phyloP scores from a whole-genome alignment of 2,113 vertebrate species.

The Heliornis fulica region DNA sequence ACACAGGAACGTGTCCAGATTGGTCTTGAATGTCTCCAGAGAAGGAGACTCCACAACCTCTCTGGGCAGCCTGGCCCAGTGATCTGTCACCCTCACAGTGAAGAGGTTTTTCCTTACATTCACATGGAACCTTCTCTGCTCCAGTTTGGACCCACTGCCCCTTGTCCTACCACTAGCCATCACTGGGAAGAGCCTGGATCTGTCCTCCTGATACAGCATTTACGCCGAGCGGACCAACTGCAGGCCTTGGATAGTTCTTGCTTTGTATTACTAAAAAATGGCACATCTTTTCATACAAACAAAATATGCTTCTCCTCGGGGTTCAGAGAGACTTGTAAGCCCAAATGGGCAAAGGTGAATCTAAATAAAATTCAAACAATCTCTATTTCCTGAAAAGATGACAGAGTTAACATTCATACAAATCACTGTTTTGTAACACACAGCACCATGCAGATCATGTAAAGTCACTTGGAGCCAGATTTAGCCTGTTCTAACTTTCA shows the following conservation, averaged over 20 bases:
- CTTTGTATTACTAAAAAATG: not conserved
- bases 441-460: not conserved
- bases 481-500: not conserved
- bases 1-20: too few species aligned
- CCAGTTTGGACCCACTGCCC: too few species aligned
- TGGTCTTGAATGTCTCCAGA: too few species aligned
- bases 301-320: not conserved
- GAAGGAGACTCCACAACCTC: too few species aligned
- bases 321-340: not conserved
- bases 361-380: not conserved
- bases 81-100: too few species aligned
- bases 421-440: not conserved
- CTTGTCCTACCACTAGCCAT: too few species aligned
- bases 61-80: too few species aligned
- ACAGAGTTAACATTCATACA: not conserved
- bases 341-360: not conserved
- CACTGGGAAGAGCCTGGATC: too few species aligned
- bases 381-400: not conserved
- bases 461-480: not conserved
- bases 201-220: accelerated
- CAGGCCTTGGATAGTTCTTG: not conserved
- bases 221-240: not conserved
- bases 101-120: too few species aligned
- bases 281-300: not conserved
- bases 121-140: too few species aligned